phyloP scores from a whole-genome alignment of 2,797 vertebrate genomes.

The Tragopan temminckii region DNA sequence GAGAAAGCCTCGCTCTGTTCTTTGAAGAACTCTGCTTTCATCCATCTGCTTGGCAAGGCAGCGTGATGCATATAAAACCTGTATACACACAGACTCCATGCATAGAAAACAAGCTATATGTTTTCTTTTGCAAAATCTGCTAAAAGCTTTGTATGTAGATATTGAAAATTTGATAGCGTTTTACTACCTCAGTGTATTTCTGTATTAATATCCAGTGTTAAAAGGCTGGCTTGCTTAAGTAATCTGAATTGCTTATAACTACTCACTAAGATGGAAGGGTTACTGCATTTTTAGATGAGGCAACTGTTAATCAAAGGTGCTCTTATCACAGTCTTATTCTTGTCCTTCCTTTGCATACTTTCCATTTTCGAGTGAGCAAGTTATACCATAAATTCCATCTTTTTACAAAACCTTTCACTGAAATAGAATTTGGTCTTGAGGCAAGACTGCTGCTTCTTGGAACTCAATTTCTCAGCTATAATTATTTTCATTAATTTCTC shows the following conservation, averaged over 20 bases:
- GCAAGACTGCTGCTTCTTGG: constrained; percentile 2
- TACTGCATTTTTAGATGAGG: not conserved
- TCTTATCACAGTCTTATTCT: not conserved
- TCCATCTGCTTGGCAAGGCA: not conserved
- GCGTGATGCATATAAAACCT: not conserved
- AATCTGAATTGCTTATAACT: not conserved
- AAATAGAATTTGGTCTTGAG: constrained; percentile 18
- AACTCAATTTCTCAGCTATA: constrained; percentile 29
- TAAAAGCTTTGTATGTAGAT: not conserved
- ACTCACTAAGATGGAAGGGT: not conserved
- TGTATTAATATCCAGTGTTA: not conserved
- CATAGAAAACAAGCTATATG: not conserved
- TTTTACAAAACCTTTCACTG: not conserved
- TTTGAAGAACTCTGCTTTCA: constrained; percentile 16
- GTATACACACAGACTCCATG: not conserved
- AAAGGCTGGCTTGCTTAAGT: not conserved
- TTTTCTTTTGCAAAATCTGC: not conserved
- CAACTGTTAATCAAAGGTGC: not conserved
- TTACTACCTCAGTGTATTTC: not conserved
- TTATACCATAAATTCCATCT: not conserved
- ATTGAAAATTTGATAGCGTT: not conserved
- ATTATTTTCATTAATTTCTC: constrained; percentile 47
- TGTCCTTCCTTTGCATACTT: constrained; percentile 15
- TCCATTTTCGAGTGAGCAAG: not conserved
- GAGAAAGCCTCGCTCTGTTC: constrained; percentile 10